These are phyloP conservation scores for Pseudanteris insignis DNA, from an alignment of 2,888 invertebrate species.

Conservation along the genomic window DNA sequence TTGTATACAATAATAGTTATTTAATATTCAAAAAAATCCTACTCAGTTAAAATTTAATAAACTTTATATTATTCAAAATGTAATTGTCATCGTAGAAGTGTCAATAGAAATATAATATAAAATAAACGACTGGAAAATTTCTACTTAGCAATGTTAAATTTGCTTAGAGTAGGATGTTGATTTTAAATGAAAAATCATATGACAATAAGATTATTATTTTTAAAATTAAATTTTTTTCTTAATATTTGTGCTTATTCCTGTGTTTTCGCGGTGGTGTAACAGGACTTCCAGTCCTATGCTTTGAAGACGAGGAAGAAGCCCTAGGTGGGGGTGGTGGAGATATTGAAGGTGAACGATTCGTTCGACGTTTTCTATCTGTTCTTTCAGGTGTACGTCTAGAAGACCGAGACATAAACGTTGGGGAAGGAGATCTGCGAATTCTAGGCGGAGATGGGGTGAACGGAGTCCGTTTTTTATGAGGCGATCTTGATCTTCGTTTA, in stretches of 20 bases:
- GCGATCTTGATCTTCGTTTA: slow-evolving; percentile 67
- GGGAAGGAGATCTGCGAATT: slow-evolving; percentile 62
- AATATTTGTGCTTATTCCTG: slow-evolving; percentile 70
- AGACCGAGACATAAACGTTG: slow-evolving; percentile 56
- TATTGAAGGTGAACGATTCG: slow-evolving; percentile 58
- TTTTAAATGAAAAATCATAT: no score
- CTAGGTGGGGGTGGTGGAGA: slow-evolving; percentile 61
- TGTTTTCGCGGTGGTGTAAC: slow-evolving; percentile 68
- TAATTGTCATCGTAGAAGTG: no score
- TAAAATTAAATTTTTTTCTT: no score
- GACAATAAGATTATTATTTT: no score
- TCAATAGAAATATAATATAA: no score
- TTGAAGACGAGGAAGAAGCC: slow-evolving; percentile 55
- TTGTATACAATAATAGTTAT: no score
- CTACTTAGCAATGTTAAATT: no score
- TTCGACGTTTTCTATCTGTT: slow-evolving; percentile 58
- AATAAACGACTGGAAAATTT: no score
- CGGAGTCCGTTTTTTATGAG: slow-evolving; percentile 61
- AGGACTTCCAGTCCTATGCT: slow-evolving; percentile 60
- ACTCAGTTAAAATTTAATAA: no score
- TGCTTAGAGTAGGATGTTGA: no score
- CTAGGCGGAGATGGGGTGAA: slow-evolving; percentile 63
- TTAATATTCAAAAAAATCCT: no score
- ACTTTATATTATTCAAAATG: no score
- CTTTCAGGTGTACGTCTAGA: slow-evolving; percentile 58